These are phyloP conservation scores for Nephrotoma flavescens DNA, from an alignment of 2,888 invertebrate genomes.

Conservation along the genomic window DNA sequence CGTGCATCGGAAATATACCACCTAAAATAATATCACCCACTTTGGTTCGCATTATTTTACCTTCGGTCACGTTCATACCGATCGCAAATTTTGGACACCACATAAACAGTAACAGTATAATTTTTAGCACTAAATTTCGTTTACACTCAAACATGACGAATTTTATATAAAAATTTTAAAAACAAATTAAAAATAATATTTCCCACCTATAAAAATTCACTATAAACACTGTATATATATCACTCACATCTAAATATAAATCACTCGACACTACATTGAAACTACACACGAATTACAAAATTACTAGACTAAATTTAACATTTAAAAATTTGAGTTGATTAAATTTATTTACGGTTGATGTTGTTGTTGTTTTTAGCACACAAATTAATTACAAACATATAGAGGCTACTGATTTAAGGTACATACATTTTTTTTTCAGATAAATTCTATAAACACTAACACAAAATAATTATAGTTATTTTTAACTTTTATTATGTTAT, in stretches of 20 bases:
- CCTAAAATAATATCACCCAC: constrained; percentile 49
- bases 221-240: neutral
- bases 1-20: constrained; percentile 54
- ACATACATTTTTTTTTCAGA: neutral
- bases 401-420: neutral
- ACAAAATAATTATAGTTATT: neutral
- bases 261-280: neutral
- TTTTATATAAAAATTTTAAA: neutral
- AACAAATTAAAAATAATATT: neutral
- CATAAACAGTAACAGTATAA: neutral
- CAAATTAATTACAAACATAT: neutral
- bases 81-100: neutral
- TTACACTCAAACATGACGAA: neutral
- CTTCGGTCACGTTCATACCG: constrained; percentile 5
- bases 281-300: neutral
- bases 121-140: neutral
- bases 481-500: neutral
- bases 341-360: neutral
- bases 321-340: neutral
- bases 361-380: neutral
- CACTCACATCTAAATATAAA: neutral
- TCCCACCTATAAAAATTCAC: neutral
- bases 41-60: constrained; percentile 25
- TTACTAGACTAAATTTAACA: neutral
- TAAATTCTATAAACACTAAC: neutral